These are phyloP conservation scores for Propithecus deckenii DNA, from an alignment of 2,797 vertebrate species.

Conservation along the genomic window DNA sequence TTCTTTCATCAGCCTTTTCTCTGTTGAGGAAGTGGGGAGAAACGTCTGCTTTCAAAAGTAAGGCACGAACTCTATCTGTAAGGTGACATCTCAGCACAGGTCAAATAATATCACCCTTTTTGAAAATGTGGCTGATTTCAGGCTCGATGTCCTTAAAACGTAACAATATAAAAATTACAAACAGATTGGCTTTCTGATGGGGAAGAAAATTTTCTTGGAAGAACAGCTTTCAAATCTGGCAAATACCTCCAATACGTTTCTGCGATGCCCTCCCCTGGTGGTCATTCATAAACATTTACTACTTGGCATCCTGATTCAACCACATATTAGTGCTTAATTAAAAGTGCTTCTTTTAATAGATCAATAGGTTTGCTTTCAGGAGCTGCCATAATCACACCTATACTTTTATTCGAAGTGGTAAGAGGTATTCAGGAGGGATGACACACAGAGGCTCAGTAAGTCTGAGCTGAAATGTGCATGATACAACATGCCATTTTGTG, in stretches of 20 bases:
- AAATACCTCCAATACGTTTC: conserved; percentile 65
- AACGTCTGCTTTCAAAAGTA: neutral
- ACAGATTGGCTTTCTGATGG: neutral
- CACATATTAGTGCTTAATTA: conserved; percentile 80
- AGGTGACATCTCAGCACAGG: neutral
- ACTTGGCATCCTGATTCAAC: conserved; percentile 66
- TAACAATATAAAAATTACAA: neutral
- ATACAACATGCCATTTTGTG: conserved; percentile 38
- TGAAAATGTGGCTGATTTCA: neutral
- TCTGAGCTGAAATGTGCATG: conserved; percentile 56
- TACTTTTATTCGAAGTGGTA: conserved; percentile 70
- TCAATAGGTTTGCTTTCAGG: conserved; percentile 72
- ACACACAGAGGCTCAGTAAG: conserved; percentile 58
- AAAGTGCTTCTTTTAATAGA: conserved; percentile 82
- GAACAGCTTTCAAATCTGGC: conserved; percentile 63
- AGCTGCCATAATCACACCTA: conserved; percentile 71
- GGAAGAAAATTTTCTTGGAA: conserved; percentile 45
- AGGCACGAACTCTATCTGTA: neutral
- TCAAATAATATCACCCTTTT: neutral
- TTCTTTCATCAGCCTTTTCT: neutral
- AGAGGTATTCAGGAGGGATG: conserved; percentile 72
- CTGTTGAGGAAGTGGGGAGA: neutral
- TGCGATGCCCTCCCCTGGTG: conserved; percentile 30
- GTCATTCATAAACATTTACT: conserved; percentile 67
- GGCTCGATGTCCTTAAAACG: neutral